Evolutionary conservation across 2,888 invertebrate species (phyloP).

Genomic region (Dryobota labecula): DNA sequence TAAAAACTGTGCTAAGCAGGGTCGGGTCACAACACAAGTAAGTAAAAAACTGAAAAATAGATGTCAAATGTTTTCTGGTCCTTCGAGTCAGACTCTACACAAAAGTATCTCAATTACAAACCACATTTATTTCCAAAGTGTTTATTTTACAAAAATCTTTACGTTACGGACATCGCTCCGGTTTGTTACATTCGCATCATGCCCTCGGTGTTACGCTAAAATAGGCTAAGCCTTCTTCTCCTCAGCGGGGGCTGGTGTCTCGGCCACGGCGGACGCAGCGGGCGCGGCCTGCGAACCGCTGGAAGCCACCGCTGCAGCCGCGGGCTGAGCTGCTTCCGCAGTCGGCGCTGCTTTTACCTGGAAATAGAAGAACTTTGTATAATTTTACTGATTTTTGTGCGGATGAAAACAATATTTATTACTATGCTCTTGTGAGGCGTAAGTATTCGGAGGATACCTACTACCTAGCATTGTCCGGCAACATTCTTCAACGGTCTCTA

Average conservation of each 20-base stretch:
- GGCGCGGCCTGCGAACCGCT: conserved; percentile 10
- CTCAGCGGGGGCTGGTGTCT: conserved; percentile 58
- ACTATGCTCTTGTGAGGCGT: not conserved
- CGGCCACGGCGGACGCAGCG: conserved; percentile 41
- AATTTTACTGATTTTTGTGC: not conserved
- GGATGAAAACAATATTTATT: not conserved
- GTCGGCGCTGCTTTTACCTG: conserved; percentile 65
- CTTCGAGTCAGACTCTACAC: conserved; percentile 5
- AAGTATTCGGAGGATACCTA: not conserved
- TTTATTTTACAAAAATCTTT: conserved; percentile 67
- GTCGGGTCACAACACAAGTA: no score
- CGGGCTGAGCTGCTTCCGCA: conserved; percentile 42
- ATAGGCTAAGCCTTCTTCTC: conserved; percentile 69
- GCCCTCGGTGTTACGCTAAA: conserved; percentile 46
- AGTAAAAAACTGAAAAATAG: not conserved
- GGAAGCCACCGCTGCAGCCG: conserved; percentile 23
- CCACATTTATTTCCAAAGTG: conserved; percentile 54
- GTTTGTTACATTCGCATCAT: conserved; percentile 52
- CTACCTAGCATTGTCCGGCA: not conserved
- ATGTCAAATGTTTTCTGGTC: not conserved
- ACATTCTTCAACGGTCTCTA: not conserved
- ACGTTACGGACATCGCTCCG: conserved; percentile 55
- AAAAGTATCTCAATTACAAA: conserved; percentile 31
- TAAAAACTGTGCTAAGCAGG: no score
- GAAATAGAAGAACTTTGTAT: conserved; percentile 18